These are phyloP conservation scores for Phymastichus coffea DNA, from an alignment of 1,140 invertebrate species.

Conservation along the genomic window DNA sequence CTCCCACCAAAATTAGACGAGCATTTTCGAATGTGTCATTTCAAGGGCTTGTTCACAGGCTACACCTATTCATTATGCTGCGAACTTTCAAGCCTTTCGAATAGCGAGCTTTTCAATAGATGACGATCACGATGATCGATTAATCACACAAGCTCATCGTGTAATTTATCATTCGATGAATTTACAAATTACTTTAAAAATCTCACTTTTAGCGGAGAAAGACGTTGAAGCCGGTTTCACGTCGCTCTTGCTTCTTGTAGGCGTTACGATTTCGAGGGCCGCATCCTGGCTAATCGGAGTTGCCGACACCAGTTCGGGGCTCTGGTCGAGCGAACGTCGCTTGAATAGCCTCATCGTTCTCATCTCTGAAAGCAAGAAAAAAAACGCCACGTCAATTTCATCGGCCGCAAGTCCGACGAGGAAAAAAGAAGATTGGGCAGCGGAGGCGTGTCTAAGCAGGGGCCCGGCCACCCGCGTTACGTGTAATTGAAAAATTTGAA, in stretches of 20 bases:
- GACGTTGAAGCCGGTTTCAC: not conserved
- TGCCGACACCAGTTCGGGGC: slow-evolving; percentile 59
- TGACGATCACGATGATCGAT: no score
- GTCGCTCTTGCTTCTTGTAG: not conserved
- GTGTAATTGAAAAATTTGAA: no score
- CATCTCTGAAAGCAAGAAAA: slow-evolving; percentile 34
- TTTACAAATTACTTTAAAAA: not conserved
- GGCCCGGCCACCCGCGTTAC: no score
- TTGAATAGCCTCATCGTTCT: slow-evolving; percentile 58
- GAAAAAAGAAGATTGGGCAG: not conserved
- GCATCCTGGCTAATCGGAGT: slow-evolving; percentile 53
- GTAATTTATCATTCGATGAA: no score
- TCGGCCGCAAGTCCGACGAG: not conserved
- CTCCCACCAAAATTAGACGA: no score
- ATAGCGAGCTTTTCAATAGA: no score
- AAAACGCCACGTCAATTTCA: no score
- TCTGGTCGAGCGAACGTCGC: slow-evolving; percentile 54
- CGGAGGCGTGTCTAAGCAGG: not conserved
- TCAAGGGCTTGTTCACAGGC: no score
- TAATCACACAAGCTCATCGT: no score
- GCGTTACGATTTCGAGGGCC: not conserved
- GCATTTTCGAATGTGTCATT: no score
- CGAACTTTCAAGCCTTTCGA: no score
- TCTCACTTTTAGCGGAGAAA: slow-evolving; percentile 17
- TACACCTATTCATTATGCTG: no score